Evolutionary conservation across 2,113 vertebrate genomes (phyloP).

Genomic region (Lamprotornis superbus): DNA sequence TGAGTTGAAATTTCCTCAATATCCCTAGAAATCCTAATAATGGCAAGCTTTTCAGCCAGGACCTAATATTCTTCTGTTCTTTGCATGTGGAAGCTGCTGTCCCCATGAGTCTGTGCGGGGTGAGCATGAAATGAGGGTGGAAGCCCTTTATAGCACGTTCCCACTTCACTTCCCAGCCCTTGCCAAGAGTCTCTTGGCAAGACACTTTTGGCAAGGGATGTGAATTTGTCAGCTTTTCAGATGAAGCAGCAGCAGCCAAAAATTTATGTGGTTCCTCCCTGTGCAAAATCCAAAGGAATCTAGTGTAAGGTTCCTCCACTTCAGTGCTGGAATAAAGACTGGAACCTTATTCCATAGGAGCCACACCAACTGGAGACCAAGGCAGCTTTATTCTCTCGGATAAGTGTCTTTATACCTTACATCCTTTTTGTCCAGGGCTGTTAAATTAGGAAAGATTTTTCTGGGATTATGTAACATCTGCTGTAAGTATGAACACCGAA

Average conservation of each 20-base stretch:
- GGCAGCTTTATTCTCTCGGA: neutral
- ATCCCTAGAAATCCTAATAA: neutral
- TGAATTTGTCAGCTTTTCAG: conserved; percentile 20
- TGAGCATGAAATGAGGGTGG: conserved; percentile 10
- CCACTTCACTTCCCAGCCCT: neutral
- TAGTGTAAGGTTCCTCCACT: neutral
- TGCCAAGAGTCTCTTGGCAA: neutral
- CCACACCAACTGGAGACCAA: neutral
- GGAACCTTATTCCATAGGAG: neutral
- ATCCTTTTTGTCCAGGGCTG: neutral
- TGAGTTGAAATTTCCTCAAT: neutral
- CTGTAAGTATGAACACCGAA: neutral
- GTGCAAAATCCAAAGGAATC: neutral
- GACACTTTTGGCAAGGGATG: neutral
- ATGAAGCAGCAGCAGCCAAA: neutral
- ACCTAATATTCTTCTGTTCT: neutral
- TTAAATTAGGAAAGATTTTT: neutral
- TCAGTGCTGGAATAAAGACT: neutral
- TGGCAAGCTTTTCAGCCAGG: neutral
- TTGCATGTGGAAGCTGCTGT: neutral
- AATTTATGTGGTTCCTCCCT: neutral
- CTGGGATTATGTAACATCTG: neutral
- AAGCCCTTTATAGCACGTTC: neutral
- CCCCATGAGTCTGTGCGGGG: neutral
- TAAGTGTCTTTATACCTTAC: neutral